A percentile compares a stretch with the other conserved stretches of the same genome.
These are phyloP conservation scores for Chelonoidis abingdonii DNA, from an alignment of 2,113 vertebrate genomes.

Conservation along the genomic window DNA sequence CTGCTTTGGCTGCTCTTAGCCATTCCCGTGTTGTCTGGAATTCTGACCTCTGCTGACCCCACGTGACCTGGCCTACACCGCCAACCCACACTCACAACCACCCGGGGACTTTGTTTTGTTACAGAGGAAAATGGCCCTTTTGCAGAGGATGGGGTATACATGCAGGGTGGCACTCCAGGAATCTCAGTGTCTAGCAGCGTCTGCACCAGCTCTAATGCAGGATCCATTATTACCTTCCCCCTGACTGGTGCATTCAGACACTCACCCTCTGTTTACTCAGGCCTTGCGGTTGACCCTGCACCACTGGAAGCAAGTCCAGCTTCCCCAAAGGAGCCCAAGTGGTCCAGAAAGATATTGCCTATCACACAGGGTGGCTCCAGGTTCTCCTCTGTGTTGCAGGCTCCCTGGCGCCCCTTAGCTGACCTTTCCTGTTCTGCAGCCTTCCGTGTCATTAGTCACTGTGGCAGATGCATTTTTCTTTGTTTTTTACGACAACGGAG, in stretches of 20 bases:
- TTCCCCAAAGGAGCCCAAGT: too few relatives aligned
- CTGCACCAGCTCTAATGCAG: too few relatives aligned
- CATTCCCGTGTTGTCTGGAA: fast-evolving
- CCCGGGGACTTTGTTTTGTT: not conserved
- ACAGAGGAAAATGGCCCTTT: not conserved
- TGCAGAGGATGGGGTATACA: not conserved
- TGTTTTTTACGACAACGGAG: not conserved
- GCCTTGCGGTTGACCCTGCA: not conserved
- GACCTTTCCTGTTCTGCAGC: not conserved
- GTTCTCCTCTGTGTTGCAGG: too few relatives aligned
- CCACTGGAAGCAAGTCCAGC: not conserved
- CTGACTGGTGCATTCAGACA: not conserved
- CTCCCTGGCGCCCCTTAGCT: not conserved
- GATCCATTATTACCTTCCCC: not conserved
- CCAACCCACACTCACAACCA: not conserved
- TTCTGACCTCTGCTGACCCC: fast-evolving
- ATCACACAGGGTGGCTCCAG: not conserved
- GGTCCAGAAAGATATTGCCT: not conserved
- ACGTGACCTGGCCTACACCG: fast-evolving
- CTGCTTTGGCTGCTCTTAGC: not conserved
- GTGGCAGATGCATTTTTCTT: not conserved
- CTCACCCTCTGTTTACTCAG: not conserved
- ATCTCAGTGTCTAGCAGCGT: not conserved
- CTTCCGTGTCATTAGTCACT: not conserved
- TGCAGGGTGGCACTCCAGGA: not conserved